Percentiles rank a stretch among this genome's conserved stretches.
Conservation (phyloP, 2,888 invertebrate genomes). For the Cephus spinipes region DNA sequence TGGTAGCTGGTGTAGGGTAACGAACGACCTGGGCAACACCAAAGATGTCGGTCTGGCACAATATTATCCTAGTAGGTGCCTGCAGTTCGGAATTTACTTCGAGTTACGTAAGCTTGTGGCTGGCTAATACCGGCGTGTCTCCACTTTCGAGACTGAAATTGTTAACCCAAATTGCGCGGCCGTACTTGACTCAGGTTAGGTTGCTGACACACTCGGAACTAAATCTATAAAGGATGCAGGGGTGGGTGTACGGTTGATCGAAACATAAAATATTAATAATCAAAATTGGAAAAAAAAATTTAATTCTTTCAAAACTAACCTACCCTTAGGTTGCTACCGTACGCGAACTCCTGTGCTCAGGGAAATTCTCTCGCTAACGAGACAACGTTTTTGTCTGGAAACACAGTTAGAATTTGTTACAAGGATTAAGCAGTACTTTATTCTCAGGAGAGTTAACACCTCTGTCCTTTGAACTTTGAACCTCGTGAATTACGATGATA, state of each 20-base stretch:
- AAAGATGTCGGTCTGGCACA: constrained; percentile 55
- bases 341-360: background rate
- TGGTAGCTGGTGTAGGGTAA: constrained; percentile 47
- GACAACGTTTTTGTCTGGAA: background rate
- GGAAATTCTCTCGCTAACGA: background rate
- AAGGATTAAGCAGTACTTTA: background rate
- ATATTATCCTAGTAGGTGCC: constrained; percentile 48
- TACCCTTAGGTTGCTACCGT: background rate
- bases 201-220: background rate
- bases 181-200: background rate
- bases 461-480: background rate
- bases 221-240: background rate
- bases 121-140: constrained; percentile 42
- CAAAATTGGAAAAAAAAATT: background rate
- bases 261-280: background rate
- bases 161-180: constrained; percentile 37
- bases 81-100: constrained; percentile 51
- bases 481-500: background rate
- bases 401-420: background rate
- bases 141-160: constrained; percentile 43
- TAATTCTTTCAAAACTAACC: background rate
- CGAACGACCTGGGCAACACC: constrained; percentile 50
- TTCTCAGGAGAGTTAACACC: background rate
- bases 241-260: too few species aligned
- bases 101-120: constrained; percentile 7